Evolutionary conservation across 2,113 vertebrate genomes (phyloP), one percentile per base, ranked within the genome.

Genomic region (Amazona vittata): DNA sequence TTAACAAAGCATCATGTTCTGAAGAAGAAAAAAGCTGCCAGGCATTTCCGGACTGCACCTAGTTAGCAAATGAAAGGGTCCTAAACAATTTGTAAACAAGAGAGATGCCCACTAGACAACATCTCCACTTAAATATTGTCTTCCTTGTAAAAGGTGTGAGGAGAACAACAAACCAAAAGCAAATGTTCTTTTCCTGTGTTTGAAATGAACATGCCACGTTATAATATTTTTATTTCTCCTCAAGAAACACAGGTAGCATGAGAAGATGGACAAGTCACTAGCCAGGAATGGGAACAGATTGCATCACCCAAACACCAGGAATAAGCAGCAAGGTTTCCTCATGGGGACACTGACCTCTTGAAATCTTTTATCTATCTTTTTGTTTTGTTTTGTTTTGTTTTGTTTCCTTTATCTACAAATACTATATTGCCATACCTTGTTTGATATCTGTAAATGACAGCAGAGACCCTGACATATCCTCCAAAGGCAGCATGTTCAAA

Each of bases 271-370:
- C 35, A 55, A 26, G 35, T 71, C 85, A 88, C 22, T 83, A 81
- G 28, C 46, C 49, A 95, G 44, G 18, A 68, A 90, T 37, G 17
- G 89, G 28, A 93, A 86, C 29, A 95, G 19, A 84, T 78, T 62
- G 86, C 76, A 87, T 83, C 29, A 79, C 18, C 5, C 67, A 67
- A 84, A 90, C 37, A 65, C 15, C 18, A 71, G 41, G 47, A 80
- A 78, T 81, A 89, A 96, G 55, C 25, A 94, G 76, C 13, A 33
- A 89, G 24, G 33, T 95, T 81, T 94, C 46, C 50, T 83, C 22
- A 78, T 55, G 76, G 43, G 28, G 60, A 73, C 3, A 3, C 9
- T 74, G 62, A 62, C 33, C 16, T 20, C 9, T 55, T 59, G 7
- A 49, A 6, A 15, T 13, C 13, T 60, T 6, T 21, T 8, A 11